phyloP scores from a whole-genome alignment of 2,113 vertebrate genomes.

The Canis aureus region DNA sequence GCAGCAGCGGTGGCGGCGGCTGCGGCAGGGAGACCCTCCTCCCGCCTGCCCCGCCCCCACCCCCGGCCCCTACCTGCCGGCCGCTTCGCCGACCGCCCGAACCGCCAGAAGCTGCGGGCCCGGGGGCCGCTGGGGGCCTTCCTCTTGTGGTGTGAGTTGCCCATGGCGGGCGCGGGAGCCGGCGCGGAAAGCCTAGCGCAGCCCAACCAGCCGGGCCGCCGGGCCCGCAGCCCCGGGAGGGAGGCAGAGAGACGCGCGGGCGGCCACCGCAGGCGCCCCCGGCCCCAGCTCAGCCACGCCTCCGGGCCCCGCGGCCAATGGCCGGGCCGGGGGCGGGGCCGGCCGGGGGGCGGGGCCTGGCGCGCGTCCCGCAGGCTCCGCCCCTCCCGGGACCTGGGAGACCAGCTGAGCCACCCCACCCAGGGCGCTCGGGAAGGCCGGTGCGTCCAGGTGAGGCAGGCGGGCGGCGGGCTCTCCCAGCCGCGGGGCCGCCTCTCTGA shows the following conservation, averaged over 20 bases:
- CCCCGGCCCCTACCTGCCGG: slow-evolving; percentile 89
- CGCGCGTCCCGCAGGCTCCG: slow-evolving; percentile 70
- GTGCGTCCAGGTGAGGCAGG: slow-evolving; percentile 21
- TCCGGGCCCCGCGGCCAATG: slow-evolving; percentile 65
- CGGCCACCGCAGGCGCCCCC: slow-evolving; percentile 78
- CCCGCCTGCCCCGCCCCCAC: slow-evolving; percentile 76
- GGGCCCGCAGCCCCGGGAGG: slow-evolving; percentile 84
- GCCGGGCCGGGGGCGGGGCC: neutral
- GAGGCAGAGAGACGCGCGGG: slow-evolving; percentile 71
- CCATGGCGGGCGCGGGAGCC: slow-evolving; percentile 88
- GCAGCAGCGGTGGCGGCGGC: slow-evolving; percentile 42
- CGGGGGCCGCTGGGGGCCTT: slow-evolving; percentile 87
- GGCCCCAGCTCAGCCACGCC: slow-evolving; percentile 77
- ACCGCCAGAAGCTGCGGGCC: slow-evolving; percentile 89
- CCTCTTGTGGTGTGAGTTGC: slow-evolving; percentile 94
- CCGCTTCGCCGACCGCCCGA: slow-evolving; percentile 87
- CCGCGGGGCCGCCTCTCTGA: neutral
- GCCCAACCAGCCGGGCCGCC: slow-evolving; percentile 80
- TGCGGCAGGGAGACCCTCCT: slow-evolving; percentile 72
- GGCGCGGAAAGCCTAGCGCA: slow-evolving; percentile 48
- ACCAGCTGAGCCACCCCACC: slow-evolving; percentile 71
- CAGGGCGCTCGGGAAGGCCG: neutral
- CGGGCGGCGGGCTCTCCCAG: neutral
- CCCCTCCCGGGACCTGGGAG: slow-evolving; percentile 75
- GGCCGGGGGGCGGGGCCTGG: slow-evolving; percentile 2